Conservation (phyloP, 92 coral and sea anemone species). For the Heliopora coerulea region DNA sequence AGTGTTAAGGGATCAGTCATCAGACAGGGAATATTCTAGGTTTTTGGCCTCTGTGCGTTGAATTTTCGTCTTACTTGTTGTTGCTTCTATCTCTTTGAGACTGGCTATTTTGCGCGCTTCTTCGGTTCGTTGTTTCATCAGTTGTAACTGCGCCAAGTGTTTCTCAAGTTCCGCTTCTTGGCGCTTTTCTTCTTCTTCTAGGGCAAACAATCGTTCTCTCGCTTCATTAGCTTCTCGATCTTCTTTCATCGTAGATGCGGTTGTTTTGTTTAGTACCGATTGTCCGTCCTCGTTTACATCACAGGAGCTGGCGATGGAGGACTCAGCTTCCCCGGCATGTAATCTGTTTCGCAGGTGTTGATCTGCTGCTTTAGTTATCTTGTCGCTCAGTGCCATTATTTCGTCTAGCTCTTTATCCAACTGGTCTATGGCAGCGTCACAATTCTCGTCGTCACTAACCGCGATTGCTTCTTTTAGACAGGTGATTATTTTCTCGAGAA, state of each 20-base stretch:
- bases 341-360: slow-evolving; percentile 35
- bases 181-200: slow-evolving; percentile 44
- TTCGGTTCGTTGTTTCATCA: slow-evolving; percentile 49
- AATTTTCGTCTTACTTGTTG: too few species aligned
- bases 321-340: slow-evolving; percentile 40
- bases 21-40: too few species aligned
- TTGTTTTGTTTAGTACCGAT: background rate
- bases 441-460: slow-evolving; percentile 27
- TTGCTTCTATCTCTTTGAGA: slow-evolving; percentile 38
- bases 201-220: slow-evolving; percentile 23
- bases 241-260: slow-evolving; percentile 8
- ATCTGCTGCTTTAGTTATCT: background rate
- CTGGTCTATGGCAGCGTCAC: slow-evolving; percentile 40
- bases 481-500: slow-evolving; percentile 39
- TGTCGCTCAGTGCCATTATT: background rate
- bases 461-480: slow-evolving; percentile 48
- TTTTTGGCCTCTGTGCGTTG: too few species aligned
- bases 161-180: slow-evolving; percentile 27
- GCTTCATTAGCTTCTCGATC: slow-evolving; percentile 37
- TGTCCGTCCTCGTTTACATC: background rate
- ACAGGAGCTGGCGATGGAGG: slow-evolving; percentile 20
- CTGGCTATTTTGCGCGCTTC: slow-evolving; percentile 49
- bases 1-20: too few species aligned
- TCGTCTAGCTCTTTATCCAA: slow-evolving; percentile 41
- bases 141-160: slow-evolving; percentile 32